Conservation (phyloP, 2,797 vertebrate genomes). For the Halcyon badia region DNA sequence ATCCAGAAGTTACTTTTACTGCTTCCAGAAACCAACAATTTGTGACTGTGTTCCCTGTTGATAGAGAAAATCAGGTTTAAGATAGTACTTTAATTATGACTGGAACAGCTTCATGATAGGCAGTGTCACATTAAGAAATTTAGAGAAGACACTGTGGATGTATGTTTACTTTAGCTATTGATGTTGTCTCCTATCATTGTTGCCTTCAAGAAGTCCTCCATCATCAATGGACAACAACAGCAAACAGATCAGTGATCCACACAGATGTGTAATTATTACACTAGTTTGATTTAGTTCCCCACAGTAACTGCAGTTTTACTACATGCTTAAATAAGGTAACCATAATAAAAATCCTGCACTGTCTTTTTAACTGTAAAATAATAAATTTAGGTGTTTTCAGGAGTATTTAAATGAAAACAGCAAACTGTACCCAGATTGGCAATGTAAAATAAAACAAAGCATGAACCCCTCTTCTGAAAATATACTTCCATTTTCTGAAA, state of each 20-base stretch:
- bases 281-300: neutral
- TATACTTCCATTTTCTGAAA: neutral
- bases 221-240: neutral
- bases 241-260: neutral
- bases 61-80: neutral
- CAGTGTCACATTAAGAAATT: neutral
- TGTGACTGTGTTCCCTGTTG: neutral
- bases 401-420: neutral
- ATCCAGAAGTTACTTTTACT: neutral
- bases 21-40: neutral
- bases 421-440: neutral
- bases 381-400: neutral
- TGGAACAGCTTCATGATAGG: neutral
- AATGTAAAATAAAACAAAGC: neutral
- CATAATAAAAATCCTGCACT: neutral
- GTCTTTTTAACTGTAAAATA: neutral
- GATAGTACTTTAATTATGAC: neutral
- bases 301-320: neutral
- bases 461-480: neutral
- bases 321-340: neutral
- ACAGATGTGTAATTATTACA: neutral
- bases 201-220: neutral
- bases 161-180: neutral
- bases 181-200: neutral
- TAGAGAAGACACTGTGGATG: neutral